Evolutionary conservation across 1,140 invertebrate genomes (phyloP).

Genomic region (Drosophila azteca): DNA sequence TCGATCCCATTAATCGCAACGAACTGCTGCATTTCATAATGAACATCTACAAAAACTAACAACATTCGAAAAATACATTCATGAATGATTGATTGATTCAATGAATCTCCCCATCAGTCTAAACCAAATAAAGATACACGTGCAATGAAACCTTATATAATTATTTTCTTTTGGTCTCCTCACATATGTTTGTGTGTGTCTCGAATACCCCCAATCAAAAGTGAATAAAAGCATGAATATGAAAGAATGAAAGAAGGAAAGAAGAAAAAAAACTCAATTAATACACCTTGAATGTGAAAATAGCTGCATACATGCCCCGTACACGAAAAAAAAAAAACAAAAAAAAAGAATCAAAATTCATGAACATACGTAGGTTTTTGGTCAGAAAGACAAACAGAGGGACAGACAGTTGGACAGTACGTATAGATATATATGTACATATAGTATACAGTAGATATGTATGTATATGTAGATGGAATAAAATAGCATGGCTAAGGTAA

Average conservation of each 20-base stretch:
- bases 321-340: slow-evolving; percentile 23
- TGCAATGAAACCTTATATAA: slow-evolving; percentile 25
- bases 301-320: slow-evolving; percentile 37
- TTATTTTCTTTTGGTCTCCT: slow-evolving; percentile 15
- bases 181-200: background rate
- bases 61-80: slow-evolving; percentile 1
- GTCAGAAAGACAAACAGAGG: slow-evolving; percentile 36
- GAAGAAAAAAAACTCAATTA: slow-evolving; percentile 57
- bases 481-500: slow-evolving; percentile 50
- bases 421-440: background rate
- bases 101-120: slow-evolving; percentile 42
- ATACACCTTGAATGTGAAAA: slow-evolving; percentile 72
- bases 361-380: slow-evolving; percentile 51
- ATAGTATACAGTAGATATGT: background rate
- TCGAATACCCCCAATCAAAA: slow-evolving; percentile 48
- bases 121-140: slow-evolving; percentile 37
- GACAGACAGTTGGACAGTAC: slow-evolving; percentile 18
- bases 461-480: slow-evolving; percentile 27
- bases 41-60: too few relatives aligned
- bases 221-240: slow-evolving; percentile 48
- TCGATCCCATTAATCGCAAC: too few relatives aligned
- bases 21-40: too few relatives aligned
- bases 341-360: slow-evolving; percentile 51
- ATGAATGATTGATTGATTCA: slow-evolving; percentile 14
- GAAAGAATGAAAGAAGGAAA: slow-evolving; percentile 24